These are phyloP conservation scores for Kryptolebias ocellatus DNA, from an alignment of 2,797 vertebrate genomes.

Conservation along the genomic window DNA sequence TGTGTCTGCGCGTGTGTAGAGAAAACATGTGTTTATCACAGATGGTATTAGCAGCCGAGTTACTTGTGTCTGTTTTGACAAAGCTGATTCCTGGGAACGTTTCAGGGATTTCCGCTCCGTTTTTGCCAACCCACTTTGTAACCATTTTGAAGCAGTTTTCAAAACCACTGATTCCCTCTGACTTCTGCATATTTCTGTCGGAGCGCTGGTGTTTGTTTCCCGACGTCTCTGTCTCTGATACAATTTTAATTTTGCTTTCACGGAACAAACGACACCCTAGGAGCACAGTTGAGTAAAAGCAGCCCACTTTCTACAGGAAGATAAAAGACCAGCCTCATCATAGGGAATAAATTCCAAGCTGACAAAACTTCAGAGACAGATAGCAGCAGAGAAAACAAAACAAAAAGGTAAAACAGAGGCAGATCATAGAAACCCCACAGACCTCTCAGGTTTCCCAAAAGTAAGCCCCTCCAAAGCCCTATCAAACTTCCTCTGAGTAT, in stretches of 20 bases:
- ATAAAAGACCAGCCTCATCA: conserved; percentile 26
- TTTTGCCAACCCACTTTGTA: conserved; percentile 8
- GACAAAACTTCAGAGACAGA: conserved; percentile 29
- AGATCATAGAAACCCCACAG: conserved; percentile 33
- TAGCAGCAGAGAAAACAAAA: conserved; percentile 10
- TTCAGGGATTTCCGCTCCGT: conserved; percentile 35
- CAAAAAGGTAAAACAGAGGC: conserved; percentile 19
- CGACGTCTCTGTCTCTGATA: not conserved
- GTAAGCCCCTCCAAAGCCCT: conserved; percentile 43
- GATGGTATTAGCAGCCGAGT: conserved; percentile 56
- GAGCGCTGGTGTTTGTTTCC: too few species aligned
- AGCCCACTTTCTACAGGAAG: conserved; percentile 1
- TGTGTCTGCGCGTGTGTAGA: conserved; percentile 29
- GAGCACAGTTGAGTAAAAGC: conserved; percentile 12
- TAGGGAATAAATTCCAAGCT: conserved; percentile 37
- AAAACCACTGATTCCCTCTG: too few species aligned
- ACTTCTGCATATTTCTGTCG: too few species aligned
- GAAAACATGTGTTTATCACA: conserved; percentile 45
- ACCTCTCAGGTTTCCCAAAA: conserved; percentile 44
- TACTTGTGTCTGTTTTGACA: conserved; percentile 49
- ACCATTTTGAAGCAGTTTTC: not conserved
- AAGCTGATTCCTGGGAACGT: conserved; percentile 48
- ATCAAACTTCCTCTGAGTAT: conserved; percentile 61
- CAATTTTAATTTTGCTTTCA: conserved; percentile 1
- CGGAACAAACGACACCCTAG: conserved; percentile 1